A percentile compares a stretch with the other conserved stretches of the same genome.
phyloP scores from a whole-genome alignment of 1,140 invertebrate genomes.

The Hylyphantes graminicola region DNA sequence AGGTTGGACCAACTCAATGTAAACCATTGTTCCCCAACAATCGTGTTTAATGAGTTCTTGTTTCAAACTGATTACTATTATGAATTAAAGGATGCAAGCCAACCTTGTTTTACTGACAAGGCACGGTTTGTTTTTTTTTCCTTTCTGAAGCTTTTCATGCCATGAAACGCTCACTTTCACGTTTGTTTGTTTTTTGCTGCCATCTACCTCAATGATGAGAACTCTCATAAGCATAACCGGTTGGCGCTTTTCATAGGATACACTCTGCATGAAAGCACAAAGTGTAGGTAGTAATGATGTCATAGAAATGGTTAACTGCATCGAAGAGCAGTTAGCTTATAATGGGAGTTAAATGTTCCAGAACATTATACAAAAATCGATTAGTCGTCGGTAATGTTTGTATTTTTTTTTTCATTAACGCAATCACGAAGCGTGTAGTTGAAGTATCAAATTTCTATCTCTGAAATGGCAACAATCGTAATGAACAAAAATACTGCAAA shows the following conservation, averaged over 20 bases:
- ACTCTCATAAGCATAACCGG: conserved; percentile 44
- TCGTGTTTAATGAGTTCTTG: background rate
- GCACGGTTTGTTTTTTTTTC: background rate
- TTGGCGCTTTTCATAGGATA: conserved; percentile 7
- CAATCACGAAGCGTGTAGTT: no score
- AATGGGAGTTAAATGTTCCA: no score
- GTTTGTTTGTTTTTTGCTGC: conserved; percentile 1
- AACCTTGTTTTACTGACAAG: conserved; percentile 20
- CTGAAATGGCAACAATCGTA: no score
- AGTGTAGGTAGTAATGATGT: background rate
- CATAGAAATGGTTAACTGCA: no score
- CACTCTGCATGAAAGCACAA: background rate
- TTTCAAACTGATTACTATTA: conserved; percentile 11
- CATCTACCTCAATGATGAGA: conserved; percentile 36
- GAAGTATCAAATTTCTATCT: no score
- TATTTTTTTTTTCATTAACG: no score
- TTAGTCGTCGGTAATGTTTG: no score
- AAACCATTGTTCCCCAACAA: conserved; percentile 2
- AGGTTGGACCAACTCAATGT: no score
- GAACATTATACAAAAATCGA: no score
- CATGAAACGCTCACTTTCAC: conserved; percentile 27
- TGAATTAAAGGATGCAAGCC: conserved; percentile 36
- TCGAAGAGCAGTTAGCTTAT: no score
- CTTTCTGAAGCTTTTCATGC: background rate
- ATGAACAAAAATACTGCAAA: no score